Conservation (phyloP, 1,140 invertebrate species). For the Zaprionus lachaisei region DNA sequence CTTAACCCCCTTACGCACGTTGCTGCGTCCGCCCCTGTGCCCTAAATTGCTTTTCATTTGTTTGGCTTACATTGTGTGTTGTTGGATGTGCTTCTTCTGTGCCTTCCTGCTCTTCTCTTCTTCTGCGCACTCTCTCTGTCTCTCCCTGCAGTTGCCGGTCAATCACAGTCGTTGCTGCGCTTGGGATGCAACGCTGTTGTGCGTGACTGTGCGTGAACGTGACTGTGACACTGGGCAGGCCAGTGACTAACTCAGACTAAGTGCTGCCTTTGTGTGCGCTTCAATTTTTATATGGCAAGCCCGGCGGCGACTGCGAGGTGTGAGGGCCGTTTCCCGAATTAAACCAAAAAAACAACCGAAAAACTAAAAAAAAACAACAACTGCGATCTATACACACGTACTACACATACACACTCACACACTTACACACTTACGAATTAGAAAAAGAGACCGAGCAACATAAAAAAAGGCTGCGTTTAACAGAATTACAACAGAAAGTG, state of each 20-base stretch:
- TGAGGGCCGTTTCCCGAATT: slow-evolving; percentile 57
- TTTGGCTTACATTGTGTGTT: slow-evolving; percentile 36
- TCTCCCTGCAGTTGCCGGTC: slow-evolving; percentile 32
- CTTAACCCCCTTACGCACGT: background rate
- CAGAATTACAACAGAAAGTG: slow-evolving; percentile 70
- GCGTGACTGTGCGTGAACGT: slow-evolving; percentile 38
- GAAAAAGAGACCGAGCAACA: slow-evolving; percentile 54
- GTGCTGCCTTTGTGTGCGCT: slow-evolving; percentile 73
- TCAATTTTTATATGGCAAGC: slow-evolving; percentile 78
- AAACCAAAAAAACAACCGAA: slow-evolving; percentile 24
- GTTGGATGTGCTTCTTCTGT: slow-evolving; percentile 24
- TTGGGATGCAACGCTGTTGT: slow-evolving; percentile 12
- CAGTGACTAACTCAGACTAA: slow-evolving; percentile 66
- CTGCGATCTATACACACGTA: background rate
- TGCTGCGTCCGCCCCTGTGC: background rate
- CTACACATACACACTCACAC: background rate
- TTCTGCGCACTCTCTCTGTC: background rate
- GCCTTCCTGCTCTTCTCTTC: slow-evolving; percentile 19
- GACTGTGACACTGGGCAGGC: slow-evolving; percentile 54
- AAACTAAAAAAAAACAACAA: slow-evolving; percentile 23
- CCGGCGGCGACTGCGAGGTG: slow-evolving; percentile 27
- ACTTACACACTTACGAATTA: slow-evolving; percentile 19
- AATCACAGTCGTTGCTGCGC: slow-evolving; percentile 12
- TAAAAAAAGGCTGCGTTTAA: slow-evolving; percentile 38
- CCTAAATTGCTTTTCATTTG: slow-evolving; percentile 22